Conservation (phyloP, 2,888 invertebrate species). For the Eupelmus urozonus region DNA sequence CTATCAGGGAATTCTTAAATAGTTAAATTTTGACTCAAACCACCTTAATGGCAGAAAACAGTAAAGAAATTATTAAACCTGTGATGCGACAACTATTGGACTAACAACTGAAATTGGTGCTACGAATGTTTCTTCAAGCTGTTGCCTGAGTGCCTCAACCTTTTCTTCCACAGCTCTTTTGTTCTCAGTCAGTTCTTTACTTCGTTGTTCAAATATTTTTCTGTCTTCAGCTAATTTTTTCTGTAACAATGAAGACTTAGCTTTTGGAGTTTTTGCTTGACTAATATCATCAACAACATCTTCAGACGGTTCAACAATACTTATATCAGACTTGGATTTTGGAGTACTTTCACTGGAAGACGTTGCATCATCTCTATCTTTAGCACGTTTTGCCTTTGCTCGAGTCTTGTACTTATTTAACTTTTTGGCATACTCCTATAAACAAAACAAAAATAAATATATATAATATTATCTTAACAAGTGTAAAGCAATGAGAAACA, state of each 20-base stretch:
- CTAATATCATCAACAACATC: conserved; percentile 69
- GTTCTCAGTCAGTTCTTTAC: conserved; percentile 74
- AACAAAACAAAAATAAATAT: conserved; percentile 28
- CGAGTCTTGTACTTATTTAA: conserved; percentile 76
- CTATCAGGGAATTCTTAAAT: background rate
- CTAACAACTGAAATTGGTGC: conserved; percentile 67
- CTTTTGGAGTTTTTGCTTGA: conserved; percentile 73
- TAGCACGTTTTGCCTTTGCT: conserved; percentile 70
- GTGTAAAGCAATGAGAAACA: background rate
- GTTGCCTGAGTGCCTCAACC: conserved; percentile 77
- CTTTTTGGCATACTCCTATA: conserved; percentile 75
- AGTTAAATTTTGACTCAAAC: too few relatives aligned
- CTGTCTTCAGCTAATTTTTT: conserved; percentile 76
- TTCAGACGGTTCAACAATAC: conserved; percentile 62
- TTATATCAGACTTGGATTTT: conserved; percentile 63
- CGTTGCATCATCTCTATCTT: conserved; percentile 66
- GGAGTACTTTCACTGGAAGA: conserved; percentile 66
- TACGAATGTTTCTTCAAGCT: conserved; percentile 77
- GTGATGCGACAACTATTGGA: conserved; percentile 68
- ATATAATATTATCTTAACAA: conserved; percentile 8
- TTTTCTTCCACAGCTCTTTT: conserved; percentile 76
- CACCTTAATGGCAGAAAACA: too few relatives aligned
- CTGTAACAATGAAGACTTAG: conserved; percentile 73
- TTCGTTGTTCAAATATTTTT: conserved; percentile 75
- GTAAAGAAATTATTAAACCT: conserved; percentile 67